These are phyloP conservation scores for Gallinago undulata DNA, from an alignment of 2,113 vertebrate genomes.

Conservation along the genomic window DNA sequence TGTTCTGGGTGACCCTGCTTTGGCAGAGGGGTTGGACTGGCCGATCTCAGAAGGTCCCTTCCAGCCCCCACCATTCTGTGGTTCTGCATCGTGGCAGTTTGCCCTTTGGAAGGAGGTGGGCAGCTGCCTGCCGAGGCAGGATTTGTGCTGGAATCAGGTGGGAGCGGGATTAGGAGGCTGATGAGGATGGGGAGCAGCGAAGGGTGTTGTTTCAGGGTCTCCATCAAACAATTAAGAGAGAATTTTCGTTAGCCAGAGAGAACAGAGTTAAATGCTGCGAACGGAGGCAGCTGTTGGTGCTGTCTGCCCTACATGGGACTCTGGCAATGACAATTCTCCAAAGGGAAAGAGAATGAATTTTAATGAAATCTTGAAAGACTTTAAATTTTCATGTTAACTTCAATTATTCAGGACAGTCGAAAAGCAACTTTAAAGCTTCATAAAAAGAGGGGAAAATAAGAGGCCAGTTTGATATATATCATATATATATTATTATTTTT, in stretches of 20 bases:
- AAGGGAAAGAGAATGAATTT: slow-evolving; percentile 65
- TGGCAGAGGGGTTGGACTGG: not conserved
- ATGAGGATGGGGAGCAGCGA: not conserved
- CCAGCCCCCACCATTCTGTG: not conserved
- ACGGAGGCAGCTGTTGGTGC: not conserved
- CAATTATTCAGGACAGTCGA: slow-evolving; percentile 68
- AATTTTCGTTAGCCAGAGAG: not conserved
- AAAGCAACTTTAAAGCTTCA: slow-evolving; percentile 1
- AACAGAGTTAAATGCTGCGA: not conserved
- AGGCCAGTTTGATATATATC: not conserved
- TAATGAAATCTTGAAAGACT: slow-evolving; percentile 69
- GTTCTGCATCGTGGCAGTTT: not conserved
- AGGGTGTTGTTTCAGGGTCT: not conserved
- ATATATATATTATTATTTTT: not conserved
- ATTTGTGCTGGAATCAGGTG: not conserved
- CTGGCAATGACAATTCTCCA: slow-evolving; percentile 12
- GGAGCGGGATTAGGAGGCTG: not conserved
- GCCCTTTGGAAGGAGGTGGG: not conserved
- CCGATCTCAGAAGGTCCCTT: not conserved
- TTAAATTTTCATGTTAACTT: slow-evolving; percentile 70
- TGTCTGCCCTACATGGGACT: slow-evolving; percentile 32
- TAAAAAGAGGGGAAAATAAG: not conserved
- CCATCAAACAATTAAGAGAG: not conserved
- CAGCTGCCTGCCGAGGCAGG: not conserved
- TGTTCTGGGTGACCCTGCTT: not conserved